Conservation (phyloP, 2,888 invertebrate species). For the Campoplex capitator region DNA sequence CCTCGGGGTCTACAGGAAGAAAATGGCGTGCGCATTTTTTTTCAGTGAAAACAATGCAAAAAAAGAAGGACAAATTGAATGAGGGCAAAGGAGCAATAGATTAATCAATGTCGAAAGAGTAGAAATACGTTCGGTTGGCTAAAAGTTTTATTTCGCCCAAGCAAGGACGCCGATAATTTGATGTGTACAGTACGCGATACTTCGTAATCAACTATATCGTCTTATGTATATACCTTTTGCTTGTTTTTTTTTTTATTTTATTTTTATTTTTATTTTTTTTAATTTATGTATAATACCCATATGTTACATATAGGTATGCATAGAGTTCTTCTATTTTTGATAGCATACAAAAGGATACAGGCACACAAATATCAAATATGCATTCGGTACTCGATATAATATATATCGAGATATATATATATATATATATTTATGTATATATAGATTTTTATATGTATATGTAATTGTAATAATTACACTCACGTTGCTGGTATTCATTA, state of each 20-base stretch:
- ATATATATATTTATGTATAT: conserved; percentile 54
- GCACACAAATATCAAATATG: conserved; percentile 85
- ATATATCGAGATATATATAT: conserved; percentile 63
- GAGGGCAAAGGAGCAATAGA: conserved; percentile 29
- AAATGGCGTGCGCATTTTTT: conserved; percentile 3
- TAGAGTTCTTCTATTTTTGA: conserved; percentile 75
- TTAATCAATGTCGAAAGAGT: conserved; percentile 50
- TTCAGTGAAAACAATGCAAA: conserved; percentile 14
- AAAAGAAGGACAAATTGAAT: conserved; percentile 18
- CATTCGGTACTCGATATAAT: conserved; percentile 80
- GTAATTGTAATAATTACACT: conserved; percentile 82
- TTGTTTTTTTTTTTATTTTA: conserved; percentile 59
- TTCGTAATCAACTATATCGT: conserved; percentile 76
- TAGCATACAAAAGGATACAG: conserved; percentile 84
- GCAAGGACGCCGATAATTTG: conserved; percentile 78
- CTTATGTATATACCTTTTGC: conserved; percentile 68
- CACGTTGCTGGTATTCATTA: conserved; percentile 77
- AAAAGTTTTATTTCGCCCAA: conserved; percentile 83
- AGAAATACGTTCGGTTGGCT: conserved; percentile 77
- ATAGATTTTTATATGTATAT: conserved; percentile 34
- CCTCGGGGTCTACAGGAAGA: not conserved
- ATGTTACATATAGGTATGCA: conserved; percentile 76
- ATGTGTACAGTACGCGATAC: conserved; percentile 77
- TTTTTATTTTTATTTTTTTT: no score
- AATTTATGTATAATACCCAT: conserved; percentile 64